Base-by-base conservation (phyloP, 1,140 invertebrate genomes). In the Nephotettix cincticeps region DNA sequence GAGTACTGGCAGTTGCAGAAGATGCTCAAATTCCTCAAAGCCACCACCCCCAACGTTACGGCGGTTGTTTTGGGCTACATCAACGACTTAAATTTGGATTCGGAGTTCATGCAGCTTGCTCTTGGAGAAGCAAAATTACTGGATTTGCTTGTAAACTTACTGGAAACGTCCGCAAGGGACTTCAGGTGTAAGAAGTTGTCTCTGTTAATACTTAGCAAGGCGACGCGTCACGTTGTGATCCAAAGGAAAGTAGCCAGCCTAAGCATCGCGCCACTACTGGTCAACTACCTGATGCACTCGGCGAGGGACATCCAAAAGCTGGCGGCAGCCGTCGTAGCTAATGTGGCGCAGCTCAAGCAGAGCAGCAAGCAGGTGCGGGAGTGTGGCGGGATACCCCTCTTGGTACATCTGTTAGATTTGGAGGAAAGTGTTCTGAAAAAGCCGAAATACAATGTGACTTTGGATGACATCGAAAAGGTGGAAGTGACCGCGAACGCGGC, bases 1-100 rank as follows among this genome's bases (percentile, higher is more conserved):
- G 91, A 93, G 78, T 97, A 95, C 79, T 96, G 94, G 91, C 92
- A 96, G 74, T 93, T 97, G 77, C 94, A 96, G 78, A 96, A 96
- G 80, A 85, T 97, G 1, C 90, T 96, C 2, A 96, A 96, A 79
- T 97, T 96, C 79, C 14, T 36, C 4, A 36, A 36, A 86, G 92
- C 91, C 64, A 95, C 95, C 51, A 97, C 97, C 78, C 94, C 95
- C 82, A 97, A 95, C 0, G 94, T 94, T 0, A 97, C 95, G 0
- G 90, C 94, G 73, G 92, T 97, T 14, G 90, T 94, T 0, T 81
- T 98, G 9, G 95, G 93, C 69, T 91, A 94, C 19, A 82, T 98
- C 3, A 91, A 93, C 80, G 95, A 97, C 79, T 92, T 94, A 75
- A 92, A 97, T 79, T 82, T 97, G 25, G 86, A 86, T 0, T 87